Evolutionary conservation across 2,888 invertebrate species (phyloP).

Genomic region (Tetragnatha montana): DNA sequence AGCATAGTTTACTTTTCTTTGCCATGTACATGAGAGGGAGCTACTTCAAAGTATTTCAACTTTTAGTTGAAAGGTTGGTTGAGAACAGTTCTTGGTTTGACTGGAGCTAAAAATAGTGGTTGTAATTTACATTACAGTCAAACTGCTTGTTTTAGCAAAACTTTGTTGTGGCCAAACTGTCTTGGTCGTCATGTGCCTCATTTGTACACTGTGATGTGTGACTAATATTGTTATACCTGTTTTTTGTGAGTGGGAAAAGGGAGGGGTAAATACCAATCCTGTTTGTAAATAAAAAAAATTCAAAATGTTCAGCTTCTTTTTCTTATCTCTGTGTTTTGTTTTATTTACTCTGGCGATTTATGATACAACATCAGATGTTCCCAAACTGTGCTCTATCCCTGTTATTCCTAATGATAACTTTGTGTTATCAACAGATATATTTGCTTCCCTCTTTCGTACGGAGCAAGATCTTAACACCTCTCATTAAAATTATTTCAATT

Average conservation of each 20-base stretch:
- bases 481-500: no score
- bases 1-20: slow-evolving; percentile 53
- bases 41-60: slow-evolving; percentile 62
- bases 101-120: slow-evolving; percentile 37
- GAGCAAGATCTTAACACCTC: no score
- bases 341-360: background rate
- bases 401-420: no score
- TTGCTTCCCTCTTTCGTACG: no score
- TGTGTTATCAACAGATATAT: no score
- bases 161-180: slow-evolving; percentile 64
- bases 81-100: slow-evolving; percentile 40
- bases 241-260: slow-evolving; percentile 65
- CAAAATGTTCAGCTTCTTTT: background rate
- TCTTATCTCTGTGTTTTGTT: background rate
- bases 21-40: slow-evolving; percentile 38
- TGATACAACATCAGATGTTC: background rate
- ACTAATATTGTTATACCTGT: slow-evolving; percentile 70
- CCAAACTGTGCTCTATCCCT: no score
- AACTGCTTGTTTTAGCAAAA: slow-evolving; percentile 65
- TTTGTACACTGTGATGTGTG: slow-evolving; percentile 71
- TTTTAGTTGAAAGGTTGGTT: slow-evolving; percentile 46
- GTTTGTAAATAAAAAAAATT: slow-evolving; percentile 67
- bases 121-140: slow-evolving; percentile 34
- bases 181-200: slow-evolving; percentile 70
- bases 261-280: slow-evolving; percentile 62